Conservation (phyloP, 2,888 invertebrate genomes). For the Leucoptera coffeella region DNA sequence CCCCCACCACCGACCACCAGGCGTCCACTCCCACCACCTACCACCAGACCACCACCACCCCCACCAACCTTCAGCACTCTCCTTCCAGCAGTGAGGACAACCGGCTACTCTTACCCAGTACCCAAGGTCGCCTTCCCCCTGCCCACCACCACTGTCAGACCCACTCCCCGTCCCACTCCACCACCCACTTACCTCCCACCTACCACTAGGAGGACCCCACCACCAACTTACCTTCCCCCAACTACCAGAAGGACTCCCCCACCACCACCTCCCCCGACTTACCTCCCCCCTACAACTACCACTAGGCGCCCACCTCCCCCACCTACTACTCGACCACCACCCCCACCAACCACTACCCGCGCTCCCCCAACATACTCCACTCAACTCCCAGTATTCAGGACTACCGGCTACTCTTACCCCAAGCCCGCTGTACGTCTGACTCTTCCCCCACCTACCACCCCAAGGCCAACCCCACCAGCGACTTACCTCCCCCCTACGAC, state of each 20-base stretch:
- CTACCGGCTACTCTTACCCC: slow-evolving; percentile 5
- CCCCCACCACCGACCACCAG: slow-evolving; percentile 8
- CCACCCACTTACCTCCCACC: slow-evolving; percentile 10
- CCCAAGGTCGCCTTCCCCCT: slow-evolving; percentile 1
- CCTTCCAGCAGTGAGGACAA: slow-evolving; percentile 3
- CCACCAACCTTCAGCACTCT: slow-evolving; percentile 6
- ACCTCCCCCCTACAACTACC: slow-evolving; percentile 4
- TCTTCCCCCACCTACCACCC: slow-evolving; percentile 8
- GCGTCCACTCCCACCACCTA: slow-evolving; percentile 5
- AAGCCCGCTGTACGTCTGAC: slow-evolving; percentile 11
- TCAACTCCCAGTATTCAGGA: slow-evolving; percentile 1
- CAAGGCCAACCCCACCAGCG: slow-evolving; percentile 4
- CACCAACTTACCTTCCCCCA: slow-evolving; percentile 1
- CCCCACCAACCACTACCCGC: slow-evolving; percentile 8
- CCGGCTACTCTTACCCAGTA: slow-evolving; percentile 2
- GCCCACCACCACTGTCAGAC: slow-evolving; percentile 3
- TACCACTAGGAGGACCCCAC: slow-evolving; percentile 7
- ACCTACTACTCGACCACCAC: slow-evolving; percentile 5
- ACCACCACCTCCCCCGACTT: slow-evolving; percentile 4
- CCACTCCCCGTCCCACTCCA: slow-evolving; percentile 9
- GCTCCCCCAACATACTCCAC: slow-evolving; percentile 5
- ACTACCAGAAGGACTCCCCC: slow-evolving; percentile 2
- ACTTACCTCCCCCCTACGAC: slow-evolving; percentile 7
- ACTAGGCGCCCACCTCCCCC: slow-evolving; percentile 7
- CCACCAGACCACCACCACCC: slow-evolving; percentile 4